Percentiles rank a stretch among this genome's conserved stretches.
phyloP scores from a whole-genome alignment of 2,888 invertebrate species.

The Brenthis hecate region DNA sequence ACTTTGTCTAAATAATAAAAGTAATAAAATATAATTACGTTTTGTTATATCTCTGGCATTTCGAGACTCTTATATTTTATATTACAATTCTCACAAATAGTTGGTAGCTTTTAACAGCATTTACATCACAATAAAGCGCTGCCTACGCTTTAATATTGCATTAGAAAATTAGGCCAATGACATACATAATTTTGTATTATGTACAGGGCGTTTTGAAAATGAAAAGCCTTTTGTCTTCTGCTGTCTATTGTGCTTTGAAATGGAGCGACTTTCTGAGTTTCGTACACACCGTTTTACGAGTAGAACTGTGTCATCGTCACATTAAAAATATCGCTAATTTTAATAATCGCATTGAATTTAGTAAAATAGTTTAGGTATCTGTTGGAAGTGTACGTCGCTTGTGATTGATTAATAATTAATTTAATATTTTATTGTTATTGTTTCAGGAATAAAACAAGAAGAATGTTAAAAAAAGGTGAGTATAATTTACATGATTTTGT shows the following conservation, averaged over 20 bases:
- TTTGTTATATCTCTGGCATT: too few species aligned
- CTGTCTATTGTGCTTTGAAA: constrained; percentile 39
- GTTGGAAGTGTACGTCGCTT: too few species aligned
- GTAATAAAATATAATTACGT: too few species aligned
- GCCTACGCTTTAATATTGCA: constrained; percentile 36
- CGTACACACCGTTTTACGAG: constrained; percentile 10
- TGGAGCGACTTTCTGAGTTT: constrained; percentile 29
- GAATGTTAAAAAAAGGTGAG: constrained; percentile 72
- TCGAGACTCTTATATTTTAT: background rate
- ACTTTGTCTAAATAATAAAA: too few species aligned
- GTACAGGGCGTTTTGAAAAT: constrained; percentile 31
- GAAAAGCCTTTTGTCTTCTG: constrained; percentile 39
- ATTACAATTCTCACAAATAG: background rate
- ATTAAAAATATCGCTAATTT: constrained; percentile 4
- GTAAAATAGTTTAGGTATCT: too few species aligned
- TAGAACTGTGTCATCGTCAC: constrained; percentile 14
- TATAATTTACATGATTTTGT: constrained; percentile 23
- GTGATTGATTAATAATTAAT: background rate
- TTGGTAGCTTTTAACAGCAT: constrained; percentile 22
- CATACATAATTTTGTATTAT: constrained; percentile 42
- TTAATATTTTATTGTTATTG: constrained; percentile 45
- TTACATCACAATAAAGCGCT: constrained; percentile 38
- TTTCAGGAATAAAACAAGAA: constrained; percentile 70
- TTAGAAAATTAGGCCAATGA: constrained; percentile 40
- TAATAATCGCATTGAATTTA: too few species aligned